phyloP scores from a whole-genome alignment of 1,140 invertebrate genomes.

The Drosophila elegans region DNA sequence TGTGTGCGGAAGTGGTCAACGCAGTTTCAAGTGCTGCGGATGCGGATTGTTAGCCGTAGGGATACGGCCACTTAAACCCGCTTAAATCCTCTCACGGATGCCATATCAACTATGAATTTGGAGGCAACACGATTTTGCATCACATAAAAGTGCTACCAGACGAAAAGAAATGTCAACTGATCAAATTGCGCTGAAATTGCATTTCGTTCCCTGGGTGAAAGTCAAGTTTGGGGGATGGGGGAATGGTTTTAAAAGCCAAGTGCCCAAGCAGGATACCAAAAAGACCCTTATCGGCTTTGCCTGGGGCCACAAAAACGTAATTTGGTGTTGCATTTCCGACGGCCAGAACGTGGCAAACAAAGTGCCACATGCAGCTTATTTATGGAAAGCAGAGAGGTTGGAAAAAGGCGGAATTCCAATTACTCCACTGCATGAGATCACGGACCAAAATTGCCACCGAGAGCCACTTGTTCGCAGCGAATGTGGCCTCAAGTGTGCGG shows the following conservation, averaged over 20 bases:
- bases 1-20: constrained; percentile 9
- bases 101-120: constrained; percentile 1
- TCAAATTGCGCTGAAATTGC: constrained; percentile 75
- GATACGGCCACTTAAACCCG: constrained; percentile 5
- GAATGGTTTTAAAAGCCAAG: constrained; percentile 28
- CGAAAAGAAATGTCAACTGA: constrained; percentile 71
- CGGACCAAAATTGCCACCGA: constrained; percentile 40
- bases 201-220: constrained; percentile 49
- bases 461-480: constrained; percentile 54
- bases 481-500: constrained; percentile 22
- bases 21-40: not conserved
- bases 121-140: constrained; percentile 12
- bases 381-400: constrained; percentile 47
- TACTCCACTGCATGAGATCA: constrained; percentile 44
- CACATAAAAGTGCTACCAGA: constrained; percentile 31
- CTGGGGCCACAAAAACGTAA: constrained; percentile 53
- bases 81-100: not conserved
- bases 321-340: constrained; percentile 63
- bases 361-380: constrained; percentile 77
- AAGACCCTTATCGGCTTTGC: constrained; percentile 64
- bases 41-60: not conserved
- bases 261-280: not conserved
- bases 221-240: not conserved
- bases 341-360: constrained; percentile 55
- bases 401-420: constrained; percentile 36